Evolutionary conservation across 2,113 vertebrate genomes (phyloP), one percentile per base, ranked within the genome.

Genomic region (Callopanchax toddi): DNA sequence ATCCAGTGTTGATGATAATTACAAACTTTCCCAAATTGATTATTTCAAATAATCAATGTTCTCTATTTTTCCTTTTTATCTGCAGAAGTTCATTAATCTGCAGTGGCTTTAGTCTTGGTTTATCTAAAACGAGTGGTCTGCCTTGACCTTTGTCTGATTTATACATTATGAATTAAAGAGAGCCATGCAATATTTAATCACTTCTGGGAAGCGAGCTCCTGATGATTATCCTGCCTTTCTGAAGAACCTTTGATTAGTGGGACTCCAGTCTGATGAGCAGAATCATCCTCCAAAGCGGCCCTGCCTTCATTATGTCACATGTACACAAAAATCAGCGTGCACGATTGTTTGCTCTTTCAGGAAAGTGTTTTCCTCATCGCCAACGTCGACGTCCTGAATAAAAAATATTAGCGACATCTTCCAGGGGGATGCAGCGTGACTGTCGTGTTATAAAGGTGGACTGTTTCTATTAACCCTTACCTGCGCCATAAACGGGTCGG

Each of bases 401-500:
- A 73, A 64, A 74, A 74, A 44, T 50, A 74, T 77, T 73, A 62
- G 43, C 18, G 45, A 60, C 69, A 52, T 42, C 69, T 20, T 21
- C 22, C 23, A 29, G 22, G 50, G 34, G n/a, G 40, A 43, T 17
- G 50, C 44, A 57, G 43, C 42, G 43, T 60, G 52, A 52, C 43
- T 53, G 74, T 65, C 34, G 63, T 84, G 75, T 87, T 87, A 68
- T 72, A n/a, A 39, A 84, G 87, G 88, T 91, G 88, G 67, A 64
- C 76, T 83, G 81, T 90, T 82, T 81, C 78, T 74, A 52, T 90
- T 90, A 91, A 91, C 91, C 89, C 89, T 81, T 87, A 84, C 84
- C 82, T 87, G 86, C 52, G 67, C 84, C 56, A 75, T 65, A 87
- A 89, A 82, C 80, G 62, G 90, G 89, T 90, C 88, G 80, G 59